Evolutionary conservation across 2,113 vertebrate genomes (phyloP).

Genomic region (Talpa occidentalis): DNA sequence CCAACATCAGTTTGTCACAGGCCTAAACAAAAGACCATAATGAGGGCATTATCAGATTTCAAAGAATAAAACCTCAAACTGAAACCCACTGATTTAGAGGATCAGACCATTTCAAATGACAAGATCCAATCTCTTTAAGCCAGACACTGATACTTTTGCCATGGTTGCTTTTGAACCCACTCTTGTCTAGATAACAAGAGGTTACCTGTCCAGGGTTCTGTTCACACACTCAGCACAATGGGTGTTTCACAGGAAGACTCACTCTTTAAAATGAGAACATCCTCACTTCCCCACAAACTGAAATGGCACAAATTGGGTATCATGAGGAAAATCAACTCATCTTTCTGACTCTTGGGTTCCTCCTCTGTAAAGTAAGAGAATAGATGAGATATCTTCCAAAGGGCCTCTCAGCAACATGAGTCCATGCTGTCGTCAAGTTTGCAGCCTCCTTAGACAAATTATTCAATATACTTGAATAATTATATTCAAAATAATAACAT

Average conservation of each 20-base stretch:
- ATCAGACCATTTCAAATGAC: constrained; percentile 29
- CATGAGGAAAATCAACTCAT: neutral
- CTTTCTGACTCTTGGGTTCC: neutral
- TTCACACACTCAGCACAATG: neutral
- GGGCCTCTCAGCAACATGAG: neutral
- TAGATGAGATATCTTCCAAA: neutral
- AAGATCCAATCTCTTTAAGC: constrained; percentile 46
- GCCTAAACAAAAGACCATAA: neutral
- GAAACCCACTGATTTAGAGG: constrained; percentile 38
- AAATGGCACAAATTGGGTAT: neutral
- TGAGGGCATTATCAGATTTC: neutral
- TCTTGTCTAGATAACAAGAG: neutral
- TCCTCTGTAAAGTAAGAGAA: neutral
- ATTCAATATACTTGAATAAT: too few relatives aligned
- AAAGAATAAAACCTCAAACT: constrained; percentile 36
- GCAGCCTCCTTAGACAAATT: neutral
- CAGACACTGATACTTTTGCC: neutral
- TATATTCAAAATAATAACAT: neutral
- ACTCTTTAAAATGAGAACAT: neutral
- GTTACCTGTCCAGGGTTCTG: neutral
- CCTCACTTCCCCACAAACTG: neutral
- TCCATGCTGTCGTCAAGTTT: neutral
- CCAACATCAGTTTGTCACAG: neutral
- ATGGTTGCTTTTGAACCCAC: neutral
- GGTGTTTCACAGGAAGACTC: neutral